Base-by-base conservation (phyloP, 2,888 invertebrate species). In the Junonia oenone region DNA sequence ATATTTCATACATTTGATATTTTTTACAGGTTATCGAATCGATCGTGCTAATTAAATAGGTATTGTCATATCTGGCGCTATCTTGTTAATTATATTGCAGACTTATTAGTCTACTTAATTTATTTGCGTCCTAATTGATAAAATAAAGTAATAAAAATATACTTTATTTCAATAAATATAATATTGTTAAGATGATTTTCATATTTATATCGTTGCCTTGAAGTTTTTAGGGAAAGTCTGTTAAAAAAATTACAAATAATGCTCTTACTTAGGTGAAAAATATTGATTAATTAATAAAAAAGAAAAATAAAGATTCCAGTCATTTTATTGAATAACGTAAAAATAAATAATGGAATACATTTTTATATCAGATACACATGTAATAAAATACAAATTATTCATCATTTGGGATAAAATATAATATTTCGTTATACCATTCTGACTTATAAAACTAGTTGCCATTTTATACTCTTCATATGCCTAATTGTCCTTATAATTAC, bases 401-500 rank as follows among this genome's bases (percentile, higher is more conserved):
- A 40, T 40, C n/a, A 40, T 19, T 19, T 17, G 17, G 11, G 11
- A 40, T 17, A 40, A 40, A 40, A 38, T 59, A 57, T 45, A 29
- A 55, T 55, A 55, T 14, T 48, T 51, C 53, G 29, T 45, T 8
- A n/a, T 31, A 9, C 17, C 45, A 50, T 27, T 50, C 15, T 17
- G 22, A 37, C 38, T 55, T 51, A 6, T 11, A 45, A 51, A 40
- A 51, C 54, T 45, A 35, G 22, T n/a, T 31, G 48, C 51, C 60
- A 56, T 56, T 55, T 35, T 59, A 56, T 59, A 56, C 56, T 58
- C 51, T 60, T 61, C 60, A 60, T 58, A 59, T n/a, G n/a, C n/a
- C n/a, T n/a, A n/a, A n/a, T n/a, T n/a, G n/a, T 49, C 45, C 55
- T 53, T 52, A 49, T 19, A 45, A 35, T n/a, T 40, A 51, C 52